Base-by-base conservation (phyloP, 2,113 vertebrate species). In the Eolophus roseicapilla region DNA sequence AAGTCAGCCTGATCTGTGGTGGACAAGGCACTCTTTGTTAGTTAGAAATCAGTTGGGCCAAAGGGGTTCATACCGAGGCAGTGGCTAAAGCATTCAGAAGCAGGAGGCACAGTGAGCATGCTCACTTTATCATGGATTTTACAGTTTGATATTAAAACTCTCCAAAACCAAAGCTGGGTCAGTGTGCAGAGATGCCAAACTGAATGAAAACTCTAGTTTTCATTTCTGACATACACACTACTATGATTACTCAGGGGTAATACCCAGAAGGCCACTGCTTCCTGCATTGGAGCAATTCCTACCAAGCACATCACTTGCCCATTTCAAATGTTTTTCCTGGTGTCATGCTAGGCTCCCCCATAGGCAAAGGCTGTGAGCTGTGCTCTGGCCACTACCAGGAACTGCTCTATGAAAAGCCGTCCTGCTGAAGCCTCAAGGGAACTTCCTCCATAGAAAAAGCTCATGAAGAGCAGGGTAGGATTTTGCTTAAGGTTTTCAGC, bases 1-100 rank as follows among this genome's bases (percentile, higher is more conserved):
- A 47, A 75, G 52, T 63, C 44, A 87, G 35, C 47, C 28, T 78
- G 18, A 63, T 69, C 11, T 13, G 64, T 1, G 41, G 59, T 6
- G 19, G 64, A 94, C 62, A 91, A 85, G 44, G 49, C 31, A 19
- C n/a, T 63, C 90, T 92, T 39, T 82, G 60, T 84, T 49, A 82
- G n/a, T 65, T 13, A 68, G 50, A 46, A 50, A 55, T 14, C 47
- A 76, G 44, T 21, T 20, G 14, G 24, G 47, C 41, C 0, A 0
- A 65, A 84, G 69, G 39, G 23, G 77, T 20, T 88, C 28, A 7
- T 6, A 63, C 7, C 24, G 41, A 37, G 64, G 68, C 64, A 62
- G 12, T 7, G 44, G 29, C 33, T 28, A 64, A 74, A 88, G 41
- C 63, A 50, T 28, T 57, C 67, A 62, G 50, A 82, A 76, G n/a